Evolutionary conservation across 2,113 vertebrate genomes (phyloP).

Genomic region (Grammomys dolichurus): DNA sequence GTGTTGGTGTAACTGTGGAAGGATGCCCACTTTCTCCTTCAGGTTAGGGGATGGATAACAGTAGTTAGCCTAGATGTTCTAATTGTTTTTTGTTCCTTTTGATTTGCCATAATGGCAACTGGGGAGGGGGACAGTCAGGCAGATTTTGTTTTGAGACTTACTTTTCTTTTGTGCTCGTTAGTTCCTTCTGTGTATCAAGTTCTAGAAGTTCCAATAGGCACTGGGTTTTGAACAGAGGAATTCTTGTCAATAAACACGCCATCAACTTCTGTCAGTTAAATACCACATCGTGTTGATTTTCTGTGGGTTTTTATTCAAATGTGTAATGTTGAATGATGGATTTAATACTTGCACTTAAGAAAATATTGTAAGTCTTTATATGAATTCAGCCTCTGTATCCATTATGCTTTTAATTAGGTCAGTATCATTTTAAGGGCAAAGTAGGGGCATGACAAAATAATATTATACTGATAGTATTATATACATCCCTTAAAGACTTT

Average conservation of each 20-base stretch:
- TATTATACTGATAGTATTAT: constrained; percentile 9
- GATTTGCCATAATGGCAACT: neutral
- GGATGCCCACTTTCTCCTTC: neutral
- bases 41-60: neutral
- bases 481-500: constrained; percentile 30
- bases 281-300: constrained; percentile 64
- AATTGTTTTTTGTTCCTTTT: constrained; percentile 15
- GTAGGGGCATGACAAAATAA: constrained; percentile 29
- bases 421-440: constrained; percentile 18
- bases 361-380: constrained; percentile 42
- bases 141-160: neutral
- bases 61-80: neutral
- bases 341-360: constrained; percentile 50
- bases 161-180: neutral
- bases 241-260: neutral
- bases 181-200: neutral
- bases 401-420: constrained; percentile 39
- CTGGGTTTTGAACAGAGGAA: constrained; percentile 50
- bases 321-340: neutral
- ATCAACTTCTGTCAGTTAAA: constrained; percentile 21
- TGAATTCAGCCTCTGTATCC: neutral
- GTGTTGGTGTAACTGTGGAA: neutral
- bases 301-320: constrained; percentile 16
- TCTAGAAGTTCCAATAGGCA: constrained; percentile 2
- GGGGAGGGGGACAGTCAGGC: neutral